phyloP scores from a whole-genome alignment of 92 coral and sea anemone species.

The Galaxea fascicularis region DNA sequence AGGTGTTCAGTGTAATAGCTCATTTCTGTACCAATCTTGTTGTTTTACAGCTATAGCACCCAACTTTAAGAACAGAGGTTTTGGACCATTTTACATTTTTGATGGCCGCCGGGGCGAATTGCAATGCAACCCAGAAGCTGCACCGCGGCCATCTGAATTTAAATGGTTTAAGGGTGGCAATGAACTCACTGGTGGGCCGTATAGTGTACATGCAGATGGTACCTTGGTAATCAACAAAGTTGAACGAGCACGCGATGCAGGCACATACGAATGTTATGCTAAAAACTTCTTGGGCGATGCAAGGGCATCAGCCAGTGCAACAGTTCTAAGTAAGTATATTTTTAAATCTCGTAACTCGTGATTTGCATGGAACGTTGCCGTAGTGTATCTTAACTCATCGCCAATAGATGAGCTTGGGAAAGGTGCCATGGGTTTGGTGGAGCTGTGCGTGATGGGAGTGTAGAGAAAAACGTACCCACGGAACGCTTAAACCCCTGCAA shows the following conservation, averaged over 20 bases:
- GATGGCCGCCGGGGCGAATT: conserved; percentile 57
- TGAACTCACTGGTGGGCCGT: not conserved
- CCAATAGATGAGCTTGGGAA: too few relatives aligned
- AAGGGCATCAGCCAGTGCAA: not conserved
- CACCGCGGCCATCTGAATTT: conserved; percentile 61
- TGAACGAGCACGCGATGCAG: conserved; percentile 45
- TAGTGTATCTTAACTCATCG: too few relatives aligned
- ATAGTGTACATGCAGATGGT: conserved; percentile 27
- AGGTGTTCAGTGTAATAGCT: not conserved
- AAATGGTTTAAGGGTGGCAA: conserved; percentile 8
- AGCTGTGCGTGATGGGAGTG: too few relatives aligned
- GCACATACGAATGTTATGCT: conserved; percentile 71
- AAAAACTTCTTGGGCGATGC: conserved; percentile 45
- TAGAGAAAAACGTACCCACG: too few relatives aligned
- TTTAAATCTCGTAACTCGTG: too few relatives aligned
- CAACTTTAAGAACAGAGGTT: conserved; percentile 33
- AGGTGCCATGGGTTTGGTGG: too few relatives aligned
- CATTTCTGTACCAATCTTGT: not conserved
- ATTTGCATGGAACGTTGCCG: too few relatives aligned
- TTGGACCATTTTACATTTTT: conserved; percentile 91
- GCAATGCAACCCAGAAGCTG: conserved; percentile 83
- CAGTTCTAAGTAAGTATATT: conserved; percentile 54
- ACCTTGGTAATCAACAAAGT: conserved; percentile 53
- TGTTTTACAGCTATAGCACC: conserved; percentile 72
- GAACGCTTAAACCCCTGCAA: too few relatives aligned